Evolutionary conservation across 2,797 vertebrate genomes (phyloP), one percentile per base, ranked within the genome.

Genomic region (Naso thynnoides): DNA sequence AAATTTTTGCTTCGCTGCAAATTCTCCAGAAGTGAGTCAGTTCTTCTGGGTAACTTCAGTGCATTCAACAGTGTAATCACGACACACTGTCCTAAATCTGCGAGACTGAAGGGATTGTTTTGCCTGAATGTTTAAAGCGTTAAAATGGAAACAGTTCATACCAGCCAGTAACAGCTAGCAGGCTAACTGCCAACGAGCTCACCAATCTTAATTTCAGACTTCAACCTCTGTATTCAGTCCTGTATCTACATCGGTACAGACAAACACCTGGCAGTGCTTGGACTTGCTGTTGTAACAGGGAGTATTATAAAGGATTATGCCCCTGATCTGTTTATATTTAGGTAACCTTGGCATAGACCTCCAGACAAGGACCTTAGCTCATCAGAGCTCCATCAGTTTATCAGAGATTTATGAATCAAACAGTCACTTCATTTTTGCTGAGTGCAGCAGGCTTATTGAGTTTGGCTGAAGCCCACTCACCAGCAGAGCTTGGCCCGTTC

Each of bases 241-340:
- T 76, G 67, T 55, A 47, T 62, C 55, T 74, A 7, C 31, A 65
- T 8, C 33, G 52, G 53, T 33, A 31, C 47, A 64, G 24, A 18
- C 26, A 47, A 65, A 61, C 57, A 26, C 53, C 52, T 31, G 70
- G 13, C 55, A 44, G 27, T 31, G 42, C 39, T 45, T 11, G 21
- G 61, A 70, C 70, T 52, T 68, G 55, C 63, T 48, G 49, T 53
- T 74, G 66, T 70, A 75, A 55, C 49, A 6, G 24, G 38, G 59
- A 71, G 77, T 48, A 81, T 85, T 83, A 87, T 73, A 61, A 67
- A 48, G 63, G 78, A 89, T 85, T 84, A 88, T 55, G 53, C 8
- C 63, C 58, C 62, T 86, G 54, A 85, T 86, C 84, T 82, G 75
- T 82, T 89, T 88, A 79, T 91, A 67, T 86, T 83, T 83, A 81